Percentiles rank a stretch among this genome's conserved stretches.
These are phyloP conservation scores for Eurytoma adleriae DNA, from an alignment of 2,888 invertebrate species.

Conservation along the genomic window DNA sequence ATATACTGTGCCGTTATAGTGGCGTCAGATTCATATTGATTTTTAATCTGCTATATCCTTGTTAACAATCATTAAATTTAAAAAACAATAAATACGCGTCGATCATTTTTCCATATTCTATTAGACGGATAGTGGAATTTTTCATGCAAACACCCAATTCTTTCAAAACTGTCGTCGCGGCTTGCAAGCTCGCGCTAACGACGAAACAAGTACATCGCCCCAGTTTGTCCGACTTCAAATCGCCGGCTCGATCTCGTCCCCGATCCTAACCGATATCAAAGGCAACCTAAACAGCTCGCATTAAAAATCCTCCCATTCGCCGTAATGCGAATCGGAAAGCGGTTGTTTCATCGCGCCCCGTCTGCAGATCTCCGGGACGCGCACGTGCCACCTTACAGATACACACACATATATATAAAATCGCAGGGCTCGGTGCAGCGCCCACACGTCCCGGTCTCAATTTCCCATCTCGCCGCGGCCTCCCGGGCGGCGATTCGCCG, in stretches of 20 bases:
- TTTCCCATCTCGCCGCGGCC: conserved; percentile 67
- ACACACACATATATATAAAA: not conserved
- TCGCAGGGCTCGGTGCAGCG: conserved; percentile 52
- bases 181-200: not conserved
- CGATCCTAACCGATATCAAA: not conserved
- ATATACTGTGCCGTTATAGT: no score
- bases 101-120: no score
- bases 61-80: no score
- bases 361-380: conserved; percentile 68
- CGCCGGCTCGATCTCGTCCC: no score
- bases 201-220: conserved; percentile 22
- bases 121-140: no score
- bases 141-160: no score
- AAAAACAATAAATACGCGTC: no score
- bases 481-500: conserved; percentile 17
- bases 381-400: not conserved
- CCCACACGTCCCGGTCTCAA: conserved; percentile 66
- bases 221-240: not conserved
- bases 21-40: no score
- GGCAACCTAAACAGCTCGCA: conserved; percentile 20
- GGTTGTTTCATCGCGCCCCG: conserved; percentile 53
- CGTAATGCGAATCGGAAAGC: conserved; percentile 68
- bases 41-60: no score
- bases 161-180: not conserved
- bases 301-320: conserved; percentile 67